These are phyloP conservation scores for Laticauda colubrina DNA, from an alignment of 2,113 vertebrate genomes.

Conservation along the genomic window DNA sequence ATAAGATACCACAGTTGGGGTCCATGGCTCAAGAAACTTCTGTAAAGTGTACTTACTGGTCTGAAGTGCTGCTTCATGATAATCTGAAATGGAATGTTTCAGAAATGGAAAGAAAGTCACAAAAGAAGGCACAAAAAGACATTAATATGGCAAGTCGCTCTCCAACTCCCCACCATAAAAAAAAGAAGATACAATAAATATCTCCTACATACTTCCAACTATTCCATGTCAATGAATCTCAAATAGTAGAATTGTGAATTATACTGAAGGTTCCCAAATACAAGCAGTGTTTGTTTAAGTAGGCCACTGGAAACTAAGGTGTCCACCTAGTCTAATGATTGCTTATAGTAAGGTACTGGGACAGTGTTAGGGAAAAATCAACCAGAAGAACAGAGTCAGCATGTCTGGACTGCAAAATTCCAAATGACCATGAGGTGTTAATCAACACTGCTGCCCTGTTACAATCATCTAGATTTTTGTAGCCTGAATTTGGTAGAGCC, in stretches of 20 bases:
- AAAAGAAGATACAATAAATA: neutral
- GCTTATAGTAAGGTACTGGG: neutral
- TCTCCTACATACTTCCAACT: neutral
- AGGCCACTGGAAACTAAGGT: neutral
- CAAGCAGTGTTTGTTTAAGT: neutral
- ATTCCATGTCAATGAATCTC: neutral
- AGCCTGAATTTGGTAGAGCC: neutral
- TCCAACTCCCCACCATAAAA: neutral
- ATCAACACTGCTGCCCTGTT: neutral
- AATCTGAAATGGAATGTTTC: constrained; percentile 56
- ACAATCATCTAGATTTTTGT: neutral
- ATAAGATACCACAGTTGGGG: neutral
- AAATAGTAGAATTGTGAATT: neutral
- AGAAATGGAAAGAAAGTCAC: neutral
- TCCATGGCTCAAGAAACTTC: neutral
- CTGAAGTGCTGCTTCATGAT: constrained; percentile 20
- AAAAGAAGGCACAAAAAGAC: neutral
- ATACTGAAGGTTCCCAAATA: neutral
- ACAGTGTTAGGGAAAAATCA: neutral
- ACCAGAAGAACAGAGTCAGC: neutral
- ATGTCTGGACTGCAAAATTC: too few relatives aligned
- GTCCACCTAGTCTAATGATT: neutral
- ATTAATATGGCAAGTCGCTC: neutral
- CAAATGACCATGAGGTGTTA: neutral
- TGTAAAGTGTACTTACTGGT: neutral